Percentiles rank a stretch among this genome's conserved stretches.
These are phyloP conservation scores for Apodemia hepburni DNA, from an alignment of 2,888 invertebrate genomes.

Conservation along the genomic window DNA sequence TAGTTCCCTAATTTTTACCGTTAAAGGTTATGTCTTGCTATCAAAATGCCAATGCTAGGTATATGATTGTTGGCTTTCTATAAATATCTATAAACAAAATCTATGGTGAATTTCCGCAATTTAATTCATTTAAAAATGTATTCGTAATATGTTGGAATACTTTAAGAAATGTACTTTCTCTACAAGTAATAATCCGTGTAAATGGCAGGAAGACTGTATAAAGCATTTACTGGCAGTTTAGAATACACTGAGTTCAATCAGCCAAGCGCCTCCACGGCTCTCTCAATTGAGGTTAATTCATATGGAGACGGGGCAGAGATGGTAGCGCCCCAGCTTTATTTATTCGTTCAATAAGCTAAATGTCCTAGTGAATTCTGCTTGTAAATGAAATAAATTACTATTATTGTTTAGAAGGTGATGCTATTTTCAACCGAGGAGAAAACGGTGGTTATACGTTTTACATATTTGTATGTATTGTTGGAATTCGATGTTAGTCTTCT, in stretches of 20 bases:
- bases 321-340: slow-evolving; percentile 72
- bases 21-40: too few relatives aligned
- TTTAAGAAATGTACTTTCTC: slow-evolving; percentile 15
- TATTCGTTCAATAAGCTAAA: slow-evolving; percentile 72
- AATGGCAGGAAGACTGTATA: slow-evolving; percentile 38
- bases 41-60: too few relatives aligned
- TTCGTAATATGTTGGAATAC: background rate
- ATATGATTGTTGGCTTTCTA: too few relatives aligned
- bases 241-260: slow-evolving; percentile 69
- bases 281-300: slow-evolving; percentile 79
- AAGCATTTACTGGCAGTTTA: slow-evolving; percentile 49
- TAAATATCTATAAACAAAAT: too few relatives aligned
- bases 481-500: too few relatives aligned
- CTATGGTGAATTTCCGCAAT: too few relatives aligned
- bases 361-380: slow-evolving; percentile 47
- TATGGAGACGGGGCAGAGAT: slow-evolving; percentile 72
- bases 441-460: too few relatives aligned
- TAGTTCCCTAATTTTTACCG: too few relatives aligned
- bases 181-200: slow-evolving; percentile 41
- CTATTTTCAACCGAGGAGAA: background rate
- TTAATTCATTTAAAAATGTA: background rate
- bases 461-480: too few relatives aligned
- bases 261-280: slow-evolving; percentile 71
- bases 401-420: slow-evolving; percentile 15
- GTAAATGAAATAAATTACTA: slow-evolving; percentile 30